phyloP scores from a whole-genome alignment of 2,113 vertebrate genomes.

The Nothoprocta perdicaria region DNA sequence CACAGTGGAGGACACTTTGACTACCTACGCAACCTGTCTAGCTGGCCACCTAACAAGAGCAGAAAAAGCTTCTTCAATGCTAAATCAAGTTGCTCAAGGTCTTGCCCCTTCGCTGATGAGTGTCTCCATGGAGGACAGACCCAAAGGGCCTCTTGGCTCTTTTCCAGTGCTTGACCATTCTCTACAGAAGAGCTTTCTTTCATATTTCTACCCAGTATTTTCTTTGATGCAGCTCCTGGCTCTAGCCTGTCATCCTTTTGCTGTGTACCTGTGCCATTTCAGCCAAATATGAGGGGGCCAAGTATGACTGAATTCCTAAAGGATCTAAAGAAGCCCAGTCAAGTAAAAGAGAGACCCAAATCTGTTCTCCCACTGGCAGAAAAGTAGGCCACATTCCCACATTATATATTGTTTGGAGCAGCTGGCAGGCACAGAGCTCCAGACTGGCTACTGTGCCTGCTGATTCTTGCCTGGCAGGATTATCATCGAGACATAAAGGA shows the following conservation, averaged over 20 bases:
- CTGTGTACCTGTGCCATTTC: background rate
- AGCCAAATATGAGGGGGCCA: background rate
- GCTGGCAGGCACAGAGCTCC: background rate
- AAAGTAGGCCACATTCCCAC: background rate
- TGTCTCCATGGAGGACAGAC: background rate
- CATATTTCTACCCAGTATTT: background rate
- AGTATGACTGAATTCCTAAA: rapidly evolving
- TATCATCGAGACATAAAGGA: background rate
- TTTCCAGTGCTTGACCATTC: background rate
- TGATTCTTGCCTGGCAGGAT: background rate
- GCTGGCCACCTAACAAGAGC: background rate
- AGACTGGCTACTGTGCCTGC: background rate
- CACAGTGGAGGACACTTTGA: background rate
- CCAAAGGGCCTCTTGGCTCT: background rate
- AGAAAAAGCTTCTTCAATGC: background rate
- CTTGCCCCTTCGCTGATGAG: background rate
- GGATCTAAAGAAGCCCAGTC: background rate
- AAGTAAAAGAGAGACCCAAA: background rate
- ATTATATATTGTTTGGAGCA: background rate
- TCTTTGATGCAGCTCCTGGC: background rate
- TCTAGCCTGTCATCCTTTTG: background rate
- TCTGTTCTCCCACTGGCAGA: background rate
- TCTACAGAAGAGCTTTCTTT: background rate
- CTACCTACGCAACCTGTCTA: background rate
- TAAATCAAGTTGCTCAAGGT: background rate